Evolutionary conservation across 2,113 vertebrate species (phyloP), one percentile per base, ranked within the genome.

Genomic region (Rhinolophus ferrumequinum): DNA sequence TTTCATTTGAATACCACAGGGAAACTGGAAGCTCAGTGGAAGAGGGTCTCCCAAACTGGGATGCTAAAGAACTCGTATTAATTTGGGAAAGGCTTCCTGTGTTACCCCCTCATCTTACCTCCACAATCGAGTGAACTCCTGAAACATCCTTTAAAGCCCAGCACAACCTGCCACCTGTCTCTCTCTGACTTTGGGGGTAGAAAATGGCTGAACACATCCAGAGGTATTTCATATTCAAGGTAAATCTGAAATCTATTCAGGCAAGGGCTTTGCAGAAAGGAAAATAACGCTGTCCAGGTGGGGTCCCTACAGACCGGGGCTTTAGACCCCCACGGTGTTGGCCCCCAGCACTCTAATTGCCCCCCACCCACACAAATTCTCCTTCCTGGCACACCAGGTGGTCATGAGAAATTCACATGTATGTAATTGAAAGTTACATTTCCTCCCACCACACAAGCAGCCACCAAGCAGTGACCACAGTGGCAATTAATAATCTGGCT

Each of bases 321-420:
- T 38, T 4, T 3, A 2, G 3, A 2, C 33, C 9, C 38, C 41
- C 38, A 4, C 12, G 3, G 24, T 1, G 3, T 30, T n/a, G 50
- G 35, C 30, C 33, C 52, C 56, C 24, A 6, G 0, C 3, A 13
- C 38, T 80, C 21, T 66, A 52, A 67, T 10, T 35, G 22, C 50
- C n/a, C 26, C 8, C 19, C 9, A 1, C 30, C 60, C 24, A 5
- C n/a, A 1, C 0, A 12, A 5, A 2, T 16, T n/a, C 72, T 38
- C n/a, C 62, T 79, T 60, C 66, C 21, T 12, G 28, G 28, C 50
- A 47, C 14, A 28, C 81, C 44, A 56, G 58, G 79, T 12, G 54
- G 82, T 75, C 82, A 69, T 84, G 54, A 86, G 96, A 80, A 87
- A 97, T 72, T 60, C 92, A 54, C 11, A 33, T 10, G 41, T 69